Evolutionary conservation across 1,140 invertebrate species (phyloP), one percentile per base, ranked within the genome.

Genomic region (Calycopis cecrops): DNA sequence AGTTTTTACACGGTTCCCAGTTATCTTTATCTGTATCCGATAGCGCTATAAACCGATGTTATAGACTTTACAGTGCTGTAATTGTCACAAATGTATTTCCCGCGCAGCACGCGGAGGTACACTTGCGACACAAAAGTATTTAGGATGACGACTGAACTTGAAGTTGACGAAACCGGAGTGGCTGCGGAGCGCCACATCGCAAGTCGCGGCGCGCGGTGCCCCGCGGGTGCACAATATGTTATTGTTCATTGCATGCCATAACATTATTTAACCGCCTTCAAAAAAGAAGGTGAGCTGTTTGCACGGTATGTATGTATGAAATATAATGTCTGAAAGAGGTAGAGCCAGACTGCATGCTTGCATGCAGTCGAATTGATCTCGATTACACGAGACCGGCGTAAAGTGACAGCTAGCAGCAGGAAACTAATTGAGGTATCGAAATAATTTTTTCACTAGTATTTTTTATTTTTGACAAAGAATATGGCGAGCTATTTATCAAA

Each of bases 121-220:
- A 44, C 9, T 44, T 44, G 21, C 21, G 4, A 44, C 40, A 44
- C 14, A 17, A 16, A 9, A 17, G 1, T 17, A 44, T 4, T 16
- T 16, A 16, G 2, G 12, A 16, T 14, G 7, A 9, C 40, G 9
- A 16, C 14, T 14, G 35, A 37, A n/a, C 1, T 4, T 37, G 40
- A 17, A 28, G 14, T 44, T 16, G 12, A 16, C 40, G 40, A 28
- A 28, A 28, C 40, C 7, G 35, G 35, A 9, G 35, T 4, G 38
- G 16, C 37, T 40, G 8, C 40, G 12, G 40, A 14, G 40, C 14
- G 40, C 40, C 40, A 44, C 40, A 12, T 44, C n/a, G n/a, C n/a
- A n/a, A n/a, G n/a, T n/a, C 40, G 40, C 1, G 6, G 40, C 17
- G 17, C 12, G 17, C 12, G 4, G 9, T 2, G 8, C 40, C 6